These are phyloP conservation scores for Donacobius atricapilla DNA, from an alignment of 2,113 vertebrate species.

Conservation along the genomic window DNA sequence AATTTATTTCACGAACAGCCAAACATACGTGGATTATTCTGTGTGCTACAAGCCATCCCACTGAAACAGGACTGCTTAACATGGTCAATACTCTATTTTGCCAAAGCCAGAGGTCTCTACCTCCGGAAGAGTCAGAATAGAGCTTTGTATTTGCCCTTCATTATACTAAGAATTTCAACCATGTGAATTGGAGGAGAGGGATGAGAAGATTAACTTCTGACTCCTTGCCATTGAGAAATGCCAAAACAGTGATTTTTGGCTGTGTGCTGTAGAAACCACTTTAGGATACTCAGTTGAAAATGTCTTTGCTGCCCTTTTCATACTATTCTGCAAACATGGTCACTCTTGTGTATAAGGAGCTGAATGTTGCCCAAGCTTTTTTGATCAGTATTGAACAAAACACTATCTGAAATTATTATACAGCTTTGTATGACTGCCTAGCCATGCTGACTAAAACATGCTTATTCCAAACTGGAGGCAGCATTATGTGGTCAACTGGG, in stretches of 20 bases:
- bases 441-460: neutral
- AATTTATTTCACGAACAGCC: neutral
- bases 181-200: neutral
- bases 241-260: neutral
- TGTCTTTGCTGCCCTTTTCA: neutral
- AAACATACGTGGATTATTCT: neutral
- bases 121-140: neutral
- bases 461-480: constrained; percentile 24
- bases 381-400: neutral
- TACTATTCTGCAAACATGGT: neutral
- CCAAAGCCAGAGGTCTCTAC: neutral
- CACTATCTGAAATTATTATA: neutral
- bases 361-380: neutral
- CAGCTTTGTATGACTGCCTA: neutral
- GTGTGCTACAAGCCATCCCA: neutral
- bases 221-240: neutral
- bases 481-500: constrained; percentile 10
- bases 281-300: neutral
- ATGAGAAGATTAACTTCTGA: neutral
- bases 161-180: neutral
- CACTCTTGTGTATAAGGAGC: neutral
- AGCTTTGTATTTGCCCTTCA: neutral
- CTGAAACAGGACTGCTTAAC: neutral
- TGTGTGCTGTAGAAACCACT: neutral
- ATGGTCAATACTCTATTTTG: neutral